Evolutionary conservation across 1,140 invertebrate species (phyloP).

Genomic region (Pogonus chalceus): DNA sequence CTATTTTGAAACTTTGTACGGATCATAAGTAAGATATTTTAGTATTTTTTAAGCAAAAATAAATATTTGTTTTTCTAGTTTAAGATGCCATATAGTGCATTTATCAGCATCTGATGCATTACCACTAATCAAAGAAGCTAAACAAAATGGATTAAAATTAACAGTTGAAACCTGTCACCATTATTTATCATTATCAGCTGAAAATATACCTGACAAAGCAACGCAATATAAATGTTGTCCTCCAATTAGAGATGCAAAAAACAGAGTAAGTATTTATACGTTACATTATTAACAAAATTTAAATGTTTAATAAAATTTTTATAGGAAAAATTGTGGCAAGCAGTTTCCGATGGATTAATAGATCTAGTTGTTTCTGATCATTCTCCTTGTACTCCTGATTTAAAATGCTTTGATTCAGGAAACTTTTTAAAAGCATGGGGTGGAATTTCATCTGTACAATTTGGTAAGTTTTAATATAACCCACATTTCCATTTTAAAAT

Average conservation of each 20-base stretch:
- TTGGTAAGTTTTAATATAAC: conserved; percentile 38
- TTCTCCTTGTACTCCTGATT: conserved; percentile 56
- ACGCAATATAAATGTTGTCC: conserved; percentile 65
- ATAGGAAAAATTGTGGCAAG: conserved; percentile 52
- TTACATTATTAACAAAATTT: conserved; percentile 11
- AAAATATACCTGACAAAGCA: conserved; percentile 47
- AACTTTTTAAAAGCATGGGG: conserved; percentile 62
- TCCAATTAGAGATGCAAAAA: conserved; percentile 49
- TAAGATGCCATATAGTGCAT: conserved; percentile 59
- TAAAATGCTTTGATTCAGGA: conserved; percentile 43
- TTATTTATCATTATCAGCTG: conserved; percentile 53
- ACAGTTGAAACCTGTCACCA: conserved; percentile 66
- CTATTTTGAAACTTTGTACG: conserved; percentile 44
- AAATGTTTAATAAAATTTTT: conserved; percentile 14
- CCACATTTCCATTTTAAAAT: too few relatives aligned
- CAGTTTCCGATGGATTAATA: conserved; percentile 42
- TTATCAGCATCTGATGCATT: conserved; percentile 53
- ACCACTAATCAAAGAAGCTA: conserved; percentile 36
- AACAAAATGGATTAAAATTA: conserved; percentile 37
- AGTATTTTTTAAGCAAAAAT: not conserved
- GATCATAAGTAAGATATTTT: conserved; percentile 43
- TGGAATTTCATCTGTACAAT: conserved; percentile 62
- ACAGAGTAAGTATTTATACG: conserved; percentile 38
- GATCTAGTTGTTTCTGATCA: conserved; percentile 65
- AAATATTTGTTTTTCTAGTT: conserved; percentile 33